Percentiles rank a stretch among this genome's conserved stretches.
These are phyloP conservation scores for Rhegmatorhina hoffmannsi DNA, from an alignment of 2,113 vertebrate genomes.

Conservation along the genomic window DNA sequence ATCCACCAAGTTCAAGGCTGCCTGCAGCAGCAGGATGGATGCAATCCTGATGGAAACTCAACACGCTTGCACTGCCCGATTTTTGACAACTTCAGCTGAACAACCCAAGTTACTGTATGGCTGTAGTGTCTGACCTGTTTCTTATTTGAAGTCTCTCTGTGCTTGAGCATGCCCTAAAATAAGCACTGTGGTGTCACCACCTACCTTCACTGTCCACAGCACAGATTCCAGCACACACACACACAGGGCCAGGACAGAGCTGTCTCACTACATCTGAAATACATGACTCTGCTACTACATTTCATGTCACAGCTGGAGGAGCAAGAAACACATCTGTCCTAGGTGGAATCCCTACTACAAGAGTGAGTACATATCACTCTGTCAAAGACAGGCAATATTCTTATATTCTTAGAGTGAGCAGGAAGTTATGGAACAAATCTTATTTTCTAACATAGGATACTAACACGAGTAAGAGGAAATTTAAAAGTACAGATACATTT, in stretches of 20 bases:
- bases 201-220: neutral
- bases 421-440: neutral
- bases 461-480: neutral
- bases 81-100: neutral
- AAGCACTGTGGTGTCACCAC: neutral
- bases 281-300: fast-evolving
- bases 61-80: too few species aligned
- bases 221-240: neutral
- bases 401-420: neutral
- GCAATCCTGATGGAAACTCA: neutral
- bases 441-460: neutral
- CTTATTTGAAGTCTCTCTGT: neutral
- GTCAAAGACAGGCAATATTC: neutral
- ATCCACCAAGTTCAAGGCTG: neutral
- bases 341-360: neutral
- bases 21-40: neutral
- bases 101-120: neutral
- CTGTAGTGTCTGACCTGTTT: neutral
- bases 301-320: neutral
- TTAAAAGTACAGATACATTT: neutral
- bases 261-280: neutral
- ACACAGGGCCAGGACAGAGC: neutral
- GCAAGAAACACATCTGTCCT: neutral
- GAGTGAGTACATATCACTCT: too few species aligned
- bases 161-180: neutral